Percentiles rank a stretch among this genome's conserved stretches.
phyloP scores from a whole-genome alignment of 1,140 invertebrate genomes.

The Drosophila elegans region DNA sequence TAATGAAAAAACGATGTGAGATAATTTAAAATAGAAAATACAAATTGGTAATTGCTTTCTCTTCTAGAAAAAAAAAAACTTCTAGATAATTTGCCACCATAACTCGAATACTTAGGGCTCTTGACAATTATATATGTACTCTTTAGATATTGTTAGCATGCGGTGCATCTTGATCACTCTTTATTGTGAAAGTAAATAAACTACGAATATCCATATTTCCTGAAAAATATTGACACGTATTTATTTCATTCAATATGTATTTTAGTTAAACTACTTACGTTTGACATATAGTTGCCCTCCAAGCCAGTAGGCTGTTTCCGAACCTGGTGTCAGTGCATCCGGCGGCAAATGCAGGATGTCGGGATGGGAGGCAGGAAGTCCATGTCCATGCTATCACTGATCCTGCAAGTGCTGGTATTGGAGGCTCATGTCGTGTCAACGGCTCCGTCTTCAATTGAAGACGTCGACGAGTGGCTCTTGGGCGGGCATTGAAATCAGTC shows the following conservation, averaged over 20 bases:
- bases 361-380: conserved; percentile 29
- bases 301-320: conserved; percentile 12
- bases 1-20: no score
- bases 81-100: no score
- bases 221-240: neutral
- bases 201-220: neutral
- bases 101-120: no score
- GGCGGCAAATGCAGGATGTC: conserved; percentile 14
- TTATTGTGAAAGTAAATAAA: neutral
- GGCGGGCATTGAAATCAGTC: conserved; percentile 51
- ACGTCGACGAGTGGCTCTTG: conserved; percentile 38
- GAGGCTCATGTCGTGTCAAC: conserved; percentile 40
- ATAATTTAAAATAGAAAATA: no score
- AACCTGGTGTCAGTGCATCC: conserved; percentile 28
- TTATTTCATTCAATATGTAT: neutral
- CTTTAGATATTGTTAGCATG: no score
- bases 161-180: no score
- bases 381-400: conserved; percentile 46
- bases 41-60: no score
- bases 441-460: conserved; percentile 20
- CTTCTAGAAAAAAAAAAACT: no score
- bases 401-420: conserved; percentile 41
- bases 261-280: neutral
- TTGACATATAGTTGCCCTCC: neutral
- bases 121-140: no score